Conservation (phyloP, 2,113 vertebrate genomes). For the Dermatemys mawii region DNA sequence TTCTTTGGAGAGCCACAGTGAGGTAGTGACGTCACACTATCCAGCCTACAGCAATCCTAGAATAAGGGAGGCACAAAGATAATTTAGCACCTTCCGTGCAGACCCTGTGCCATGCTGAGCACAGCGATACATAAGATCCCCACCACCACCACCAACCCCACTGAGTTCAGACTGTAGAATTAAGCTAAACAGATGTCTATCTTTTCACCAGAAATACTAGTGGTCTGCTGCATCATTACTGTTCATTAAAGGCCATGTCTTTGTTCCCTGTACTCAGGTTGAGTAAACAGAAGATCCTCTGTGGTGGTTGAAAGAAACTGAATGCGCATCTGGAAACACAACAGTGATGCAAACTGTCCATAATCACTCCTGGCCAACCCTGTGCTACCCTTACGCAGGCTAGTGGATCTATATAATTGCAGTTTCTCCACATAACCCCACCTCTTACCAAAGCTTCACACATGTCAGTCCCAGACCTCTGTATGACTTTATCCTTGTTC, state of each 20-base stretch:
- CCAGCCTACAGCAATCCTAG: not conserved
- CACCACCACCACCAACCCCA: not conserved
- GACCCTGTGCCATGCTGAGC: not conserved
- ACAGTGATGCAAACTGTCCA: not conserved
- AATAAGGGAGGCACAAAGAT: not conserved
- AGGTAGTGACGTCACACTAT: not conserved
- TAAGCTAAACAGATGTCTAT: not conserved
- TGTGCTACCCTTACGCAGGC: not conserved
- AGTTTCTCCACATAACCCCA: not conserved
- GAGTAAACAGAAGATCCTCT: not conserved
- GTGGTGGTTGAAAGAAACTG: not conserved
- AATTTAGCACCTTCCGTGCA: not conserved
- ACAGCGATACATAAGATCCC: not conserved
- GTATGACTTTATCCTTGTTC: constrained; percentile 17
- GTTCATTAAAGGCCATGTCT: not conserved
- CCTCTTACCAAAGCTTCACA: not conserved
- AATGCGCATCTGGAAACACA: not conserved
- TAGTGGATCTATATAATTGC: not conserved
- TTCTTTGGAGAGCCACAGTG: not conserved
- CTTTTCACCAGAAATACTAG: not conserved
- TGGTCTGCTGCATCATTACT: not conserved
- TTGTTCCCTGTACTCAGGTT: rapidly evolving
- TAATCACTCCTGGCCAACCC: not conserved
- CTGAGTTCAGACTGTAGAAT: not conserved
- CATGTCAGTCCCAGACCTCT: not conserved